Percentiles rank a stretch among this genome's conserved stretches.
Conservation (phyloP, 2,113 vertebrate genomes). For the Coptodon rendalli region DNA sequence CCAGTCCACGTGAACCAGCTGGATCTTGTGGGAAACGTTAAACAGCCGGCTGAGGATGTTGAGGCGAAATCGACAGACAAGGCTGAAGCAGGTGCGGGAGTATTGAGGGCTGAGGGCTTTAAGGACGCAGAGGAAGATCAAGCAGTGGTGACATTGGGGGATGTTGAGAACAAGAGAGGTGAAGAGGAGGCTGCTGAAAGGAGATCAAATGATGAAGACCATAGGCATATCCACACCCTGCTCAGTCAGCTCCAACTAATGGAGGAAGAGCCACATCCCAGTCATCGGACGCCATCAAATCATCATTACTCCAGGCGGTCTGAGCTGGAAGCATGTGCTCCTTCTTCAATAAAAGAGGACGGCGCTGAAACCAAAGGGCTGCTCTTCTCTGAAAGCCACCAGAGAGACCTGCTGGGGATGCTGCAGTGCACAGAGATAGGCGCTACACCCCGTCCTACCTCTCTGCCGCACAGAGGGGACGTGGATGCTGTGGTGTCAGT, state of each 20-base stretch:
- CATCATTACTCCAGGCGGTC: slow-evolving; percentile 31
- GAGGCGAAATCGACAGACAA: neutral
- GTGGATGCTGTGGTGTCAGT: slow-evolving; percentile 67
- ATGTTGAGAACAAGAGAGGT: neutral
- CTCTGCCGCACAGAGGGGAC: slow-evolving; percentile 7
- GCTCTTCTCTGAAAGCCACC: slow-evolving; percentile 76
- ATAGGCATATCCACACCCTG: slow-evolving; percentile 73
- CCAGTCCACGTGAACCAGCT: neutral
- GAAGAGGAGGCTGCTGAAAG: neutral
- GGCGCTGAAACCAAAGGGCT: slow-evolving; percentile 70
- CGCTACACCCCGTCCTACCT: neutral
- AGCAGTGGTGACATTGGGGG: neutral
- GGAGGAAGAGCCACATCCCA: neutral
- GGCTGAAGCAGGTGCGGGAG: neutral
- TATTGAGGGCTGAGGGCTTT: neutral
- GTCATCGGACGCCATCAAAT: neutral
- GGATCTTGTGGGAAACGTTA: neutral
- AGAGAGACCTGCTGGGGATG: slow-evolving; percentile 77
- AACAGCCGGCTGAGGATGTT: neutral
- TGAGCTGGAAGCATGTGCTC: slow-evolving; percentile 23
- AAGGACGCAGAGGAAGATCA: neutral
- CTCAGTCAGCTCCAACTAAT: slow-evolving; percentile 74
- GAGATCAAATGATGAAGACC: slow-evolving; percentile 54
- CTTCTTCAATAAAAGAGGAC: neutral
- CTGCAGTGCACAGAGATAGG: slow-evolving; percentile 64